phyloP scores from a whole-genome alignment of 2,888 invertebrate genomes.

The Lycophotia porphyrea region DNA sequence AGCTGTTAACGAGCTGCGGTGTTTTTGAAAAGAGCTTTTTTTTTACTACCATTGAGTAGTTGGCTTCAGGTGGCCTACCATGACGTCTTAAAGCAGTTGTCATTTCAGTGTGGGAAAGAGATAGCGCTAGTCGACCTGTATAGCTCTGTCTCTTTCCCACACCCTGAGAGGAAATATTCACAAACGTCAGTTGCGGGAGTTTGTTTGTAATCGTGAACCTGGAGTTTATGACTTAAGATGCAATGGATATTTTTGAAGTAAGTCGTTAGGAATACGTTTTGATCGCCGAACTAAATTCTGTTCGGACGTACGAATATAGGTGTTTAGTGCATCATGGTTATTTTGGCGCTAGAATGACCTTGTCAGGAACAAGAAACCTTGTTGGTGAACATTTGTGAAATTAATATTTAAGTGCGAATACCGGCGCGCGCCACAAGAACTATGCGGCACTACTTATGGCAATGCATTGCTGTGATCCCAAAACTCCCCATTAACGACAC shows the following conservation, averaged over 20 bases:
- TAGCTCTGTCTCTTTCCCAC: too few relatives aligned
- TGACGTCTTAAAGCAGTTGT: too few relatives aligned
- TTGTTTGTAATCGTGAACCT: neutral
- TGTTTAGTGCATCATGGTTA: neutral
- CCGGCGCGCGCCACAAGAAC: neutral
- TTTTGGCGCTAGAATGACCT: neutral
- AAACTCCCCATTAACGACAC: neutral
- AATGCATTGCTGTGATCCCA: neutral
- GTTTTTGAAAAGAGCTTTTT: conserved; percentile 49
- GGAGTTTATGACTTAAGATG: too few relatives aligned
- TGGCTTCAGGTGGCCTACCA: too few relatives aligned
- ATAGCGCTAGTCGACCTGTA: too few relatives aligned
- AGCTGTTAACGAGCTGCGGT: conserved; percentile 59
- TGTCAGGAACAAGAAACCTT: neutral
- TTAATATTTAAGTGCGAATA: too few relatives aligned
- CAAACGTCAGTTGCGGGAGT: neutral
- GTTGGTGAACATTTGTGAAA: neutral
- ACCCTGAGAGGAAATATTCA: too few relatives aligned
- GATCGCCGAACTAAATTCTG: neutral
- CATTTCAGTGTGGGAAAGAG: too few relatives aligned
- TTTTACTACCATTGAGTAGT: conserved; percentile 27
- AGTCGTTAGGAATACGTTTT: neutral
- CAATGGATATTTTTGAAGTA: neutral
- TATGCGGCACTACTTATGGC: neutral
- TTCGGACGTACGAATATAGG: neutral